Evolutionary conservation across 2,113 vertebrate genomes (phyloP), one percentile per base, ranked within the genome.

Genomic region (Eudyptes chrysolophus): DNA sequence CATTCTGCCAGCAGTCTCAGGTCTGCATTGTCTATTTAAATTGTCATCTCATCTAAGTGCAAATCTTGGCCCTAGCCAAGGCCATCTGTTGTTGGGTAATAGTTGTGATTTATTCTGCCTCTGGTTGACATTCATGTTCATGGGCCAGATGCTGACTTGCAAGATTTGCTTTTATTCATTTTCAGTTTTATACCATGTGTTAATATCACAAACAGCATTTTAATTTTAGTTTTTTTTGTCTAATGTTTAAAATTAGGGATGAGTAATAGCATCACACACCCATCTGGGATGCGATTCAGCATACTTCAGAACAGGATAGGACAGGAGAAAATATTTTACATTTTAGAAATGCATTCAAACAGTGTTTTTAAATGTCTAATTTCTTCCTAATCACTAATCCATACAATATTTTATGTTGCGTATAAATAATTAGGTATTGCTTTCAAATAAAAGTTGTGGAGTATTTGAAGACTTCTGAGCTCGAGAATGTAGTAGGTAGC

Each of bases 61-160:
- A 96, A 72, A 82, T 93, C 72, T 89, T 97, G 94, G 83, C 86
- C 90, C 72, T 46, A 64, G 86, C 32, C 65, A 69, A 42, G 79
- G 89, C 93, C 97, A 96, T 97, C 92, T 97, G 96, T 85, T 96
- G 51, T 95, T 87, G 80, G 70, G 68, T 97, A 93, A 93, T 92
- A 93, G 81, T 71, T 84, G 49, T 97, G 94, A 97, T 97, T 97
- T 97, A 83, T 95, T 96, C 93, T 96, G 91, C 76, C 64, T 96
- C 74, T 95, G 34, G 34, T 94, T 94, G 58, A 89, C 86, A 36
- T 38, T 89, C 66, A 9, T 66, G 52, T n/a, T 94, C 27, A n/a
- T 62, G 68, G 93, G 83, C 55, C 96, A 97, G 95, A 96, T 95
- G 97, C 90, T 97, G 95, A 85, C 95, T 95, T 96, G 84, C 85